phyloP scores from a whole-genome alignment of 2,888 invertebrate species.

The Eristalis arbustorum region DNA sequence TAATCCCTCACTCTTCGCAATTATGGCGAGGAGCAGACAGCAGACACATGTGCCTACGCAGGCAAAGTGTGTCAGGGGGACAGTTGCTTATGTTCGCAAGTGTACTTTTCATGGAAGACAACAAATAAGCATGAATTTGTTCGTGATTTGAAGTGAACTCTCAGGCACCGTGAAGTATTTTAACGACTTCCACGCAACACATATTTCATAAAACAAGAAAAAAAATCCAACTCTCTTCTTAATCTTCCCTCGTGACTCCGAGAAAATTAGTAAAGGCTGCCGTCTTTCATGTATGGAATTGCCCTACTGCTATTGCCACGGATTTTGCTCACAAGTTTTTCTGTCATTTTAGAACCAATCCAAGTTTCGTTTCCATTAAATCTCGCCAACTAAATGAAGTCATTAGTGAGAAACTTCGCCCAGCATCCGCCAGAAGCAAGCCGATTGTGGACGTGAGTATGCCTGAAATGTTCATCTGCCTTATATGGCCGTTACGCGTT shows the following conservation, averaged over 20 bases:
- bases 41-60: not conserved
- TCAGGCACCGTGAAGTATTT: not conserved
- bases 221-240: not conserved
- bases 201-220: not conserved
- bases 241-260: not conserved
- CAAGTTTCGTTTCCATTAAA: constrained; percentile 61
- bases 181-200: not conserved
- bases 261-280: not conserved
- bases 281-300: not conserved
- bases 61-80: not conserved
- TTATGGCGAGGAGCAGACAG: not conserved
- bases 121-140: not conserved
- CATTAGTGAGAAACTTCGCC: constrained; percentile 53
- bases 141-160: not conserved
- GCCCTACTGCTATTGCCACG: not conserved
- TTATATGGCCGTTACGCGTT: constrained; percentile 44
- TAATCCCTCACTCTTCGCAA: not conserved
- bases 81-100: not conserved
- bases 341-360: constrained; percentile 58
- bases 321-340: not conserved
- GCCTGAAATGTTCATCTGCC: constrained; percentile 23
- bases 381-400: constrained; percentile 49
- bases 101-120: not conserved
- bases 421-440: constrained; percentile 10
- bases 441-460: not conserved